phyloP scores from a whole-genome alignment of 2,888 invertebrate genomes.

The Pocota personata region DNA sequence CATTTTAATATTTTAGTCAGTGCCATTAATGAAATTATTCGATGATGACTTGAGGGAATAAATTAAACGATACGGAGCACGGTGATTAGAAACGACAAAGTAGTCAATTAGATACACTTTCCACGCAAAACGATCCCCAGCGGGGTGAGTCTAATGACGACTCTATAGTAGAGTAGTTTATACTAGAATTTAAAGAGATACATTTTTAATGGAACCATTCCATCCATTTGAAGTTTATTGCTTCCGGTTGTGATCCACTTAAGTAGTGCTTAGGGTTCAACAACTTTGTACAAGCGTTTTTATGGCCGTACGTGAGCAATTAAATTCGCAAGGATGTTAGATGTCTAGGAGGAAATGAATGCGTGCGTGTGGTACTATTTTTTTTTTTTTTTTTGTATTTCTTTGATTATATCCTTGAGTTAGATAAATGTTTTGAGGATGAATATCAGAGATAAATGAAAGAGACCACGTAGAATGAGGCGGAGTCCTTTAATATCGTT shows the following conservation, averaged over 20 bases:
- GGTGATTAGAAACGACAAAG: conserved; percentile 48
- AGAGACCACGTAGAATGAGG: not conserved
- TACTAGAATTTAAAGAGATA: conserved; percentile 26
- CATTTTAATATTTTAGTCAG: not conserved
- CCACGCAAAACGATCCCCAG: not conserved
- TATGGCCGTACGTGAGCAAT: conserved; percentile 59
- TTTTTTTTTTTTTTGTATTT: conserved; percentile 5
- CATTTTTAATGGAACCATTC: conserved; percentile 48
- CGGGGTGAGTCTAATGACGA: not conserved
- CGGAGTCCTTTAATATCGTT: not conserved
- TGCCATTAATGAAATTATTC: conserved; percentile 40
- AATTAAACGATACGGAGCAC: conserved; percentile 40
- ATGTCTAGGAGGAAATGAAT: not conserved
- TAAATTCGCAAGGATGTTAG: conserved; percentile 51
- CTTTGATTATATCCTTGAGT: conserved; percentile 32
- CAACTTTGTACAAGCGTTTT: conserved; percentile 63
- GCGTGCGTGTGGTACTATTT: conserved; percentile 6
- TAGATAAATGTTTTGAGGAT: conserved; percentile 34
- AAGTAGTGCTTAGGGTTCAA: conserved; percentile 66
- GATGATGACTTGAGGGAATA: conserved; percentile 43
- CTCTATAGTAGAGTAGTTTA: conserved; percentile 1
- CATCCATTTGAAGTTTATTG: conserved; percentile 56
- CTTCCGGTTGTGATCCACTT: conserved; percentile 74
- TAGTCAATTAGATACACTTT: conserved; percentile 40
- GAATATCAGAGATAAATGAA: conserved; percentile 19